Evolutionary conservation across 2,888 invertebrate genomes (phyloP).

Genomic region (Marronus borbonicus): DNA sequence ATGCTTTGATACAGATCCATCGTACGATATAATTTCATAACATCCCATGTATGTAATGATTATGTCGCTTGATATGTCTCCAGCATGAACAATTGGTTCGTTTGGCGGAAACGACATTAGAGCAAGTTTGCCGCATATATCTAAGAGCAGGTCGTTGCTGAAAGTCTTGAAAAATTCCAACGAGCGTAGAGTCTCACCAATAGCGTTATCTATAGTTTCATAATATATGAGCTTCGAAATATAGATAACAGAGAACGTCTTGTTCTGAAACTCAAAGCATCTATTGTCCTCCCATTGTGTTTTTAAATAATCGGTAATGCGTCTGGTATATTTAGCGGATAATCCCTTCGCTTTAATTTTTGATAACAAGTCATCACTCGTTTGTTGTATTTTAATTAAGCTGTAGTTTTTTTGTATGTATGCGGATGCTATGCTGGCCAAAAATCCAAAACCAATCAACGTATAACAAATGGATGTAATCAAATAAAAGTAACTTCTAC

Average conservation of each 20-base stretch:
- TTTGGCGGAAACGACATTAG: slow-evolving; percentile 52
- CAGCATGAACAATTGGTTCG: slow-evolving; percentile 52
- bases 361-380: slow-evolving; percentile 35
- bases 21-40: slow-evolving; percentile 28
- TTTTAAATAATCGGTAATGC: slow-evolving; percentile 48
- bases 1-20: neutral
- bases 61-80: slow-evolving; percentile 45
- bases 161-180: slow-evolving; percentile 50
- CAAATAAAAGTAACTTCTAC: slow-evolving; percentile 5
- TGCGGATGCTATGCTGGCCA: slow-evolving; percentile 35
- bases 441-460: slow-evolving; percentile 16
- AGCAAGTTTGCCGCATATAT: slow-evolving; percentile 40
- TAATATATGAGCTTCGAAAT: slow-evolving; percentile 47
- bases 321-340: slow-evolving; percentile 10
- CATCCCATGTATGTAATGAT: slow-evolving; percentile 47
- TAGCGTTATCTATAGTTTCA: slow-evolving; percentile 39
- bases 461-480: slow-evolving; percentile 7
- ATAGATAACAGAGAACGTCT: slow-evolving; percentile 15
- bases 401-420: slow-evolving; percentile 34
- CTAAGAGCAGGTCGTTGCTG: slow-evolving; percentile 47
- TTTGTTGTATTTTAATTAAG: slow-evolving; percentile 41
- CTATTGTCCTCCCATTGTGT: slow-evolving; percentile 53
- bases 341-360: slow-evolving; percentile 30
- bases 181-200: slow-evolving; percentile 24
- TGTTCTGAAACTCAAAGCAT: slow-evolving; percentile 44